Base-by-base conservation (phyloP, 2,888 invertebrate genomes). In the Tromatobia lineatoria region DNA sequence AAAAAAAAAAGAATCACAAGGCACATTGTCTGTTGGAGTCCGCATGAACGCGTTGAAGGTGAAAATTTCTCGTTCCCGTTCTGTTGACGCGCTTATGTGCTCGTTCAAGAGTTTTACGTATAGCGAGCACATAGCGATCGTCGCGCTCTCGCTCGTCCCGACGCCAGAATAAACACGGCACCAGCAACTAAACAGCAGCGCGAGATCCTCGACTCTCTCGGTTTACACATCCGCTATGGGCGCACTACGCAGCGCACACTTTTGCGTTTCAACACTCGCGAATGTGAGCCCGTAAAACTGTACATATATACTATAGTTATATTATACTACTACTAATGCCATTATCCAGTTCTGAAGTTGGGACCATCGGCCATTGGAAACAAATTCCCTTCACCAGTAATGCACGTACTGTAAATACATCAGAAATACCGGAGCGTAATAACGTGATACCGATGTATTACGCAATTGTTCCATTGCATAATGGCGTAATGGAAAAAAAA, bases 151-250 rank as follows among this genome's bases (percentile, higher is more conserved):
- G 54, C 23, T 57, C 25, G 25, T 8, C 20, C 54, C 15, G 20
- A 11, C 57, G 13, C 3, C 57, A 25, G 38, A 71, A 71, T 71
- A 71, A 71, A 71, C 54, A 71, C 54, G 54, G 34, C 18, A 52
- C 34, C 69, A 10, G 67, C 67, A 23, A 47, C 42, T 47, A 47
- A 50, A 29, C 70, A 50, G 50, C 50, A n/a, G 18, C 20, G 34
- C 71, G 38, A 23, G 57, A 25, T 25, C 57, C 42, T 10, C 71
- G 54, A 57, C 13, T 45, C 34, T 18, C 47, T 61, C 74, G 38
- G 61, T 61, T 74, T 61, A 50, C 74, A 74, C 74, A 61, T 47
- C 61, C 74, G 71, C 42, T 59, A 23, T 42, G 23, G 25, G 34
- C 67, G 23, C 45, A 18, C 25, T 0, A 15, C 67, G 47, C 34